Evolutionary conservation across 2,797 vertebrate genomes (phyloP).

Genomic region (Anguilla obscura): DNA sequence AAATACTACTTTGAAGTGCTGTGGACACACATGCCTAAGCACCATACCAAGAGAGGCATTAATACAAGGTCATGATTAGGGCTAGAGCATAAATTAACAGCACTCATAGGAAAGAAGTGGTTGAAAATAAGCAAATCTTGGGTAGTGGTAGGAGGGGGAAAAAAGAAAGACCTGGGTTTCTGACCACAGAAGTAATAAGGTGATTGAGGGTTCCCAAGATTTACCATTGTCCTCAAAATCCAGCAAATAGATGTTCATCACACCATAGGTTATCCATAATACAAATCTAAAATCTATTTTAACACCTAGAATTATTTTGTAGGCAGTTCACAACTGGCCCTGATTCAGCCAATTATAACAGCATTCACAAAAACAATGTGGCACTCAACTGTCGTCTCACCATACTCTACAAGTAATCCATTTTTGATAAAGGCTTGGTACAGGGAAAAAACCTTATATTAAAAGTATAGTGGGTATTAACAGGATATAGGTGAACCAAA

Average conservation of each 20-base stretch:
- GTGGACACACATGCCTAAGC: neutral
- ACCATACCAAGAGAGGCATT: neutral
- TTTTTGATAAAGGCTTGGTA: too few relatives aligned
- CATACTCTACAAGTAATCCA: too few relatives aligned
- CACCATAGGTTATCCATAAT: neutral
- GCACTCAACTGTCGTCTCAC: neutral
- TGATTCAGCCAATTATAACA: neutral
- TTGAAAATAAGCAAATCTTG: neutral
- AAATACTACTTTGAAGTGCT: neutral
- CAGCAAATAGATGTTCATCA: neutral
- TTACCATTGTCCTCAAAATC: neutral
- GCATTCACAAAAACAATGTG: neutral
- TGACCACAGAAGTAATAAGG: too few relatives aligned
- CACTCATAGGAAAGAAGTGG: too few relatives aligned
- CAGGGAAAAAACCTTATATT: too few relatives aligned
- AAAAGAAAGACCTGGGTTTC: too few relatives aligned
- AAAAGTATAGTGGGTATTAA: too few relatives aligned
- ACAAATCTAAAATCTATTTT: neutral
- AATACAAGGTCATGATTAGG: neutral
- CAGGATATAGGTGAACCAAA: too few relatives aligned
- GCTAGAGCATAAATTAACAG: too few relatives aligned
- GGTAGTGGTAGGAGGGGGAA: too few relatives aligned
- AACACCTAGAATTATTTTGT: neutral
- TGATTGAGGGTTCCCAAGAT: too few relatives aligned
- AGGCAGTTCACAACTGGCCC: neutral